Evolutionary conservation across 2,113 vertebrate genomes (phyloP), one percentile per base, ranked within the genome.

Genomic region (Campylomormyrus numenius): DNA sequence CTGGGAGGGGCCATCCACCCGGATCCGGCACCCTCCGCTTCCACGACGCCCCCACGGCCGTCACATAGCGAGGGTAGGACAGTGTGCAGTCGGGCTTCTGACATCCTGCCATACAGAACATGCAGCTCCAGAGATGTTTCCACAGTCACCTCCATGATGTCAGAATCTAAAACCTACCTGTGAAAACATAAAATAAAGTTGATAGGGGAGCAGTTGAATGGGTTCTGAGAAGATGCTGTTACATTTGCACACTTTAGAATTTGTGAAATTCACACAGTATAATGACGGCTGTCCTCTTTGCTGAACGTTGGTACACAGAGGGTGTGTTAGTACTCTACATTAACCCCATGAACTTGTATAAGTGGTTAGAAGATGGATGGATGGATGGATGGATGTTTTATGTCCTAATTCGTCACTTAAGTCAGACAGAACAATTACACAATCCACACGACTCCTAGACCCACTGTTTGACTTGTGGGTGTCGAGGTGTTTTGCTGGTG

Each of bases 21-120:
- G 17, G 35, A 27, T 66, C 27, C 11, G 42, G 5, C 27, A 10
- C 39, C 1, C 19, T 21, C 48, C 0, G 9, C 62, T 13, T 49
- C 45, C 19, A 9, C 19, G 4, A 5, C 27, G 1, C 46, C n/a
- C 56, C 39, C 42, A 5, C 9, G 19, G 27, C 42, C 88, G 50
- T 90, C 39, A 45, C 85, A 49, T 24, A 85, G 45, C 8, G 85
- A 88, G 10, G 62, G 74, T 46, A 91, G 42, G 66, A 91, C 66
- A 35, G 53, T 83, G 0, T 62, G 45, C 46, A 92, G 19, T 21
- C 87, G 89, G 24, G 56, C 48, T 13, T 27, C 15, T 42, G 49
- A 35, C 89, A 90, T 50, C 49, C 91, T 92, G 39, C 39, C 53
- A 46, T 46, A 31, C 11, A 88, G 39, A 27, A 21, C 1, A 21